Base-by-base conservation (phyloP, 2,888 invertebrate genomes). In the Microplitis deprimator region DNA sequence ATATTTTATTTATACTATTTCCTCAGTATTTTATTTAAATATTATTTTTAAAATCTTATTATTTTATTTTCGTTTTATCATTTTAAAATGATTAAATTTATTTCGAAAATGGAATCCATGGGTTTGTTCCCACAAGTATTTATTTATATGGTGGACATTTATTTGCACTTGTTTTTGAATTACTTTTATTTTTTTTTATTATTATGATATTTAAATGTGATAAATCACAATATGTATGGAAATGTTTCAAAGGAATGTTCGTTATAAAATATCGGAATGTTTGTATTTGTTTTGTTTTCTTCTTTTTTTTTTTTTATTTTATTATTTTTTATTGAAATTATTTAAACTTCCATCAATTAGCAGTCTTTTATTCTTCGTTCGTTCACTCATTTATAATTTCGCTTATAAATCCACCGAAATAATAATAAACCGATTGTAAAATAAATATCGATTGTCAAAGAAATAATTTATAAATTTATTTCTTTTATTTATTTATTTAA, bases 1-100 rank as follows among this genome's bases (percentile, higher is more conserved):
- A 69, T 69, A 73, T 73, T 69, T 64, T 65, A 39, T 50, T 73
- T n/a, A 64, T 40, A 59, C 59, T 70, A 70, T 70, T 20, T 60
- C 50, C 59, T 59, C 59, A 59, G 50, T 70, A 20, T 62, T 13
- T 71, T 39, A 40, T 40, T 73, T 17, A 40, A 62, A 38, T 62
- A 13, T 69, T 69, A 50, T 41, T 71, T 71, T 64, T 64, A 20
- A 10, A 40, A 61, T 39, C 16, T 59, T 62, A 62, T 73, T 73
- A 16, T 13, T 64, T 73, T 64, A 20, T 60, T n/a, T n/a, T 62
- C 38, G 50, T 59, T 39, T 68, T 38, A 10, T 38, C 39, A 8
- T 59, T 38, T 38, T 68, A 74, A 68, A 74, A 62, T 41, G 50
- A 40, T 20, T 20, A 39, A 68, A 62, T 64, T 59, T 16, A 41